Evolutionary conservation across 2,113 vertebrate species (phyloP), one percentile per base, ranked within the genome.

Genomic region (Saccopteryx bilineata): DNA sequence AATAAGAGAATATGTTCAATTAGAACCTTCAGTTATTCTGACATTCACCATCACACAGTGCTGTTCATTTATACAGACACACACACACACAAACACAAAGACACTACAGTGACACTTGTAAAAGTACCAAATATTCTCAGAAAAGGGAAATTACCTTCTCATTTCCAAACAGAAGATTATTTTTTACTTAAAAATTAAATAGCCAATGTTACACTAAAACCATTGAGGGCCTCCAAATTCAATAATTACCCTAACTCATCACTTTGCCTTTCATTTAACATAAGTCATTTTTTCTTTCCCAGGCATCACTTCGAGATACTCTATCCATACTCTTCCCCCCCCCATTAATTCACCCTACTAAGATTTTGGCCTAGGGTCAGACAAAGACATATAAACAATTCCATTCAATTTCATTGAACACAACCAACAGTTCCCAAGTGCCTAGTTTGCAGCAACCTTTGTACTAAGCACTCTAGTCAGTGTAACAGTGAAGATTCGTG

Each of bases 401-500:
- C 66, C 18, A 66, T 91, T 93, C 50, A 93, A 56, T 85, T 93
- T 28, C 71, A 75, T 82, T 96, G n/a, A 88, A 79, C 52, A 24
- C 39, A 93, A 82, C 15, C 48, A 75, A 56, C 50, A 95, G 90
- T 75, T 81, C 92, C 81, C 81, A 92, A 95, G 78, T 78, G 71
- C 28, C 56, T 78, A 39, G 92, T 96, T 83, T 92, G 48, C 80
- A 24, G 80, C 76, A 91, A 81, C 28, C 65, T 97, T 76, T 52
- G 52, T 96, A 90, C 66, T 97, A 83, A 95, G 71, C 72, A 87
- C 66, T 95, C 39, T 79, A 78, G 69, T 86, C 83, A 86, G 75
- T 91, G 46, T 86, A 85, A 94, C 90, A 86, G 28, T 82, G 75
- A 94, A 82, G 90, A 76, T 71, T 96, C 76, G 82, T 87, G 56